Conservation (phyloP, 2,888 invertebrate species). For the Crossocerus cetratus region DNA sequence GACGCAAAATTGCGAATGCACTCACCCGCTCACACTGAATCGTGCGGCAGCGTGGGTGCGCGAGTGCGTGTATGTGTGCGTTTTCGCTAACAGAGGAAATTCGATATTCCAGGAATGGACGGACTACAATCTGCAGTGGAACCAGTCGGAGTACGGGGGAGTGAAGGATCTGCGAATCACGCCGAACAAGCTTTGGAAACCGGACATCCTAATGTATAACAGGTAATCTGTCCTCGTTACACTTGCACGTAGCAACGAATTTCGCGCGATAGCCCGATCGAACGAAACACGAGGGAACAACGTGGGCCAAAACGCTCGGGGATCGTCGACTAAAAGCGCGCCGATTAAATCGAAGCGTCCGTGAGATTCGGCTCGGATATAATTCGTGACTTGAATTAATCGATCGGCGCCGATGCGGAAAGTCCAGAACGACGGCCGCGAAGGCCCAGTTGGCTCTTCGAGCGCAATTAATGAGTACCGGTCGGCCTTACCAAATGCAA, state of each 20-base stretch:
- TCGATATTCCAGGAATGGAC: slow-evolving; percentile 91
- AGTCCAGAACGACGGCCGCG: not conserved
- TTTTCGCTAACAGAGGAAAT: not conserved
- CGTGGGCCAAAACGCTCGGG: not conserved
- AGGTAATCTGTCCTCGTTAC: slow-evolving; percentile 83
- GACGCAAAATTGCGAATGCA: no score
- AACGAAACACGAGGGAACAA: slow-evolving; percentile 13
- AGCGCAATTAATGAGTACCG: not conserved
- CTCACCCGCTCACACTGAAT: no score
- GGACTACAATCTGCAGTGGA: slow-evolving; percentile 98
- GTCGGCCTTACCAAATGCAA: no score
- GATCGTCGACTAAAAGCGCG: not conserved
- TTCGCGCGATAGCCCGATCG: slow-evolving; percentile 12
- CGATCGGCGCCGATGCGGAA: not conserved
- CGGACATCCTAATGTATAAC: slow-evolving; percentile 99
- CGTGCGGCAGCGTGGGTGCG: no score
- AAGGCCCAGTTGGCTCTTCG: no score
- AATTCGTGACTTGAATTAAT: not conserved
- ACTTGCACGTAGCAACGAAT: slow-evolving; percentile 21
- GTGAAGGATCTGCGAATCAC: slow-evolving; percentile 96
- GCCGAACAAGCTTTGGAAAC: slow-evolving; percentile 97
- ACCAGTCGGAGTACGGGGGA: slow-evolving; percentile 95
- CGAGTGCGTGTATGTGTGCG: no score
- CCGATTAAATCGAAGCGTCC: not conserved
- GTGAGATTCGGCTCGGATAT: no score